Evolutionary conservation across 1,140 invertebrate species (phyloP), one percentile per base, ranked within the genome.

Genomic region (Lordiphosa clarofinis): DNA sequence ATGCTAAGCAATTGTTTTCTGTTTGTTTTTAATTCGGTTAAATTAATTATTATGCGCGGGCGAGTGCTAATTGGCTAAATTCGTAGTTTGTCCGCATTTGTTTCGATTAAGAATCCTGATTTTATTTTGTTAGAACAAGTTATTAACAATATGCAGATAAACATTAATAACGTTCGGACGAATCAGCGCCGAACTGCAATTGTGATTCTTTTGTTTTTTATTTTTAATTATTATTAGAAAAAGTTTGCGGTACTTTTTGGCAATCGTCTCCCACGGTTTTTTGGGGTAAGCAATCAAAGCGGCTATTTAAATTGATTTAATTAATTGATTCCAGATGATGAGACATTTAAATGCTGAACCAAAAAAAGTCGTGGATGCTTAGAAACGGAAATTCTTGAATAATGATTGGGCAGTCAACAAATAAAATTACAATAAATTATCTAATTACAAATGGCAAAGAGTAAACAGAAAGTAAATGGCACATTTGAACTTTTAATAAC

Each of bases 321-420:
- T 46, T 46, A 46, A 46, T 46, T 46, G 43, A 46, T 46, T 46
- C 11, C 24, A 12, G 24, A 46, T 46, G 24, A 46, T 46, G 43
- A 46, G 43, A 10, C 43, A 46, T 46, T 46, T 46, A 28, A 12
- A 9, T 42, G 40, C 24, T 28, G 24, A 28, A 7, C 24, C 24
- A n/a, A 6, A 6, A 7, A 24, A 46, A 46, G 43, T 46, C 43
- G 43, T 46, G 43, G 28, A 9, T 46, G 19, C 24, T 46, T 33
- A 46, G 43, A 46, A 46, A 46, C 43, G 24, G 7, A 46, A 46
- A 46, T 46, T 46, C 43, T 46, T 33, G 11, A 46, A 33, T 46
- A 24, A 13, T 46, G 19, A 33, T 46, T 46, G 24, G 43, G 13
- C 24, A 13, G 12, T 31, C 21, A 5, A 24, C 21, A 24, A 24